Percentiles rank a stretch among this genome's conserved stretches.
phyloP scores from a whole-genome alignment of 92 coral and sea anemone species.

The Palythoa caribaeorum region DNA sequence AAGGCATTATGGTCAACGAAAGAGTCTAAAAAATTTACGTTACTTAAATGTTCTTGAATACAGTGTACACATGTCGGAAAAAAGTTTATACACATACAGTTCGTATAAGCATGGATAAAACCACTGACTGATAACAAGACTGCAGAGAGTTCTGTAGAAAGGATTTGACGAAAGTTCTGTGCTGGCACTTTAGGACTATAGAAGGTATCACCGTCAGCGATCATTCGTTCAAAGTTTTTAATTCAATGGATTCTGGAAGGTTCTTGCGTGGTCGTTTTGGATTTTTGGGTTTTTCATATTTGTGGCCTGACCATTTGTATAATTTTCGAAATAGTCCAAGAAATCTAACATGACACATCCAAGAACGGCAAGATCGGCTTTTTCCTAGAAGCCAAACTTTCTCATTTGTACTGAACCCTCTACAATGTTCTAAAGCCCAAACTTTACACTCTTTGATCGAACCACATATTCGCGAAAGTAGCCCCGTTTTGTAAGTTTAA shows the following conservation, averaged over 20 bases:
- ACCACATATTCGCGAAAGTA: constrained; percentile 42
- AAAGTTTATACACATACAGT: neutral
- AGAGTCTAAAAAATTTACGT: neutral
- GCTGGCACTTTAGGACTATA: neutral
- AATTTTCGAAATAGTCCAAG: no score
- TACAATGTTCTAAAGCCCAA: constrained; percentile 46
- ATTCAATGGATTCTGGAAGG: neutral
- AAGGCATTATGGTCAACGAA: neutral
- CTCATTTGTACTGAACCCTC: no score
- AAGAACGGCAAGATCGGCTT: no score
- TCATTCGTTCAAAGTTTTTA: neutral
- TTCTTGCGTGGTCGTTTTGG: neutral
- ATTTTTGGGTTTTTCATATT: neutral
- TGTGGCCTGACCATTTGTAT: no score
- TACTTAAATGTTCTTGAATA: neutral
- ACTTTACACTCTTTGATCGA: constrained; percentile 44
- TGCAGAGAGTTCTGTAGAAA: neutral
- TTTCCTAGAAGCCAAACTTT: no score
- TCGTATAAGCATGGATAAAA: neutral
- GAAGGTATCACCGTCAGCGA: neutral
- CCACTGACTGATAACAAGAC: neutral
- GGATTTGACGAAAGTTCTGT: neutral
- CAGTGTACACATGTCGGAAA: neutral
- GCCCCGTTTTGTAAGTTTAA: constrained; percentile 52
- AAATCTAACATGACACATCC: no score